Conservation (phyloP, 2,797 vertebrate species). For the Columba guinea region DNA sequence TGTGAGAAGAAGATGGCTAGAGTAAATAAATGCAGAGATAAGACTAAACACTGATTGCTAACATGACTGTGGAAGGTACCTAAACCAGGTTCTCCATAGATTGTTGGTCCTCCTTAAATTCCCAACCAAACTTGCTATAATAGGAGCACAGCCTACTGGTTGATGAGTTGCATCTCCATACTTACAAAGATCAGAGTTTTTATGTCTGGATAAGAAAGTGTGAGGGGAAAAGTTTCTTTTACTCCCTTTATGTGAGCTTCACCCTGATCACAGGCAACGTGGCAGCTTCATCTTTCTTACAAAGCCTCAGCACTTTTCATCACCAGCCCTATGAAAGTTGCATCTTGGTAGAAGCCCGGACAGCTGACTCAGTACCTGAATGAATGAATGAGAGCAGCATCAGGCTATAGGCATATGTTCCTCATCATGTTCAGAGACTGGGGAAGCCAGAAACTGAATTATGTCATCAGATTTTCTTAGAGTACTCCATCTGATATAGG, state of each 20-base stretch:
- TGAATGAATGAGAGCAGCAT: not conserved
- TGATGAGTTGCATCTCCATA: not conserved
- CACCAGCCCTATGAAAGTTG: not conserved
- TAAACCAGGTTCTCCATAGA: not conserved
- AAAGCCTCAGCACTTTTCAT: not conserved
- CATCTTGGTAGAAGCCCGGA: not conserved
- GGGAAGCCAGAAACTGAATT: not conserved
- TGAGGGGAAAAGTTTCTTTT: not conserved
- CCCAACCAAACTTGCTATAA: not conserved
- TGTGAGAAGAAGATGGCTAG: not conserved
- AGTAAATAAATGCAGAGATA: not conserved
- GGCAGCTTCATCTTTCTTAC: not conserved
- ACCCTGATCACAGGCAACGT: not conserved
- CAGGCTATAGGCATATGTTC: not conserved
- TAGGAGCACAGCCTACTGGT: not conserved
- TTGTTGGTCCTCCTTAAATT: not conserved
- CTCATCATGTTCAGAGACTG: not conserved
- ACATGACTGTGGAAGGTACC: not conserved
- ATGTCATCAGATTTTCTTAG: not conserved
- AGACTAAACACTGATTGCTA: not conserved
- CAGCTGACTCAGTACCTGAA: not conserved
- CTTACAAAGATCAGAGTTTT: not conserved
- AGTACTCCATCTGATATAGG: not conserved
- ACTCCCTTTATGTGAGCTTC: not conserved
- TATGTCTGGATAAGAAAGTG: not conserved